Conservation (phyloP, 2,888 invertebrate species). For the Zaprionus obscuricornis region DNA sequence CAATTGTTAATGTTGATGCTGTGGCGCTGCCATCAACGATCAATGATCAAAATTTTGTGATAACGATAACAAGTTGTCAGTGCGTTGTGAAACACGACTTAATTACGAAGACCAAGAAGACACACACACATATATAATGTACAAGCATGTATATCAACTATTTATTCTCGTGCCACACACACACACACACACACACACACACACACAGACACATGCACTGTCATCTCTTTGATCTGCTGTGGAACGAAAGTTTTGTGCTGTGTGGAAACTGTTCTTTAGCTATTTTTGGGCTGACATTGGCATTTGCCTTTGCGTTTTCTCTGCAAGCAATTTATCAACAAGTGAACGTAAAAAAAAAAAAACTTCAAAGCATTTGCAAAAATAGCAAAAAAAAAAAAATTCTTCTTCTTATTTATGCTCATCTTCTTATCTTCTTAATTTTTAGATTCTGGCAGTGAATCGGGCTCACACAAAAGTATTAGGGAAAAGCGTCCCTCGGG, state of each 20-base stretch:
- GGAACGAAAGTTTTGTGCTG: too few relatives aligned
- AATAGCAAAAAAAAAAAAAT: slow-evolving; percentile 45
- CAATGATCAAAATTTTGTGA: slow-evolving; percentile 75
- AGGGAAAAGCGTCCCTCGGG: slow-evolving; percentile 84
- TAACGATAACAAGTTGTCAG: slow-evolving; percentile 81
- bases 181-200: slow-evolving; percentile 1
- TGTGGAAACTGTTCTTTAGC: slow-evolving; percentile 33
- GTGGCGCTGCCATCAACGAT: too few relatives aligned
- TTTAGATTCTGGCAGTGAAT: slow-evolving; percentile 96
- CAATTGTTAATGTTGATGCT: too few relatives aligned
- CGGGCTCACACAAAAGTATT: slow-evolving; percentile 93
- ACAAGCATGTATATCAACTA: not conserved
- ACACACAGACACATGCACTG: slow-evolving; percentile 1
- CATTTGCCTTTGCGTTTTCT: slow-evolving; percentile 31
- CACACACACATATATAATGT: slow-evolving; percentile 1
- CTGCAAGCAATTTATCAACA: slow-evolving; percentile 42
- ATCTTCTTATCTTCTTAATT: slow-evolving; percentile 58
- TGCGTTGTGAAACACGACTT: slow-evolving; percentile 82
- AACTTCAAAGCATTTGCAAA: slow-evolving; percentile 59
- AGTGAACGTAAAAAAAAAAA: too few relatives aligned
- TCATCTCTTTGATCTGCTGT: slow-evolving; percentile 54
- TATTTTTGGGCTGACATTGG: slow-evolving; percentile 59
- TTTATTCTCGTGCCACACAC: slow-evolving; percentile 9
- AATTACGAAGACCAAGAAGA: slow-evolving; percentile 69
- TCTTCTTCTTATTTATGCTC: slow-evolving; percentile 1